Base-by-base conservation (phyloP, 2,113 vertebrate genomes). In the Arothron firmamentum region DNA sequence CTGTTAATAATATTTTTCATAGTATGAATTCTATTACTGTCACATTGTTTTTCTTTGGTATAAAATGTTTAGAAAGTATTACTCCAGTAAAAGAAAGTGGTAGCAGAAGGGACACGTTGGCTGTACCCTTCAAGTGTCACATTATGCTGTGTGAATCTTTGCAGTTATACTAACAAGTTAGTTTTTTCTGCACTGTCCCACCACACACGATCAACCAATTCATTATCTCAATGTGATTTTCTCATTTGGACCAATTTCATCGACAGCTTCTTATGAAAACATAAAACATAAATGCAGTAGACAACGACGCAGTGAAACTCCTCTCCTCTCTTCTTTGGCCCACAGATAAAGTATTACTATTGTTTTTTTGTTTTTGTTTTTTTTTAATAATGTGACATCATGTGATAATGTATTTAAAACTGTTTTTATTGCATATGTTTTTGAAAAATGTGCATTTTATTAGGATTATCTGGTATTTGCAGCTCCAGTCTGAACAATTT, bases 81-180 rank as follows among this genome's bases (percentile, higher is more conserved):
- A n/a, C 45, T 47, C 8, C 45, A n/a, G 45, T 16, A 47, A 47
- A n/a, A 47, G 15, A 47, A 47, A 47, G 2, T 47, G 45, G 65
- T 52, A 52, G 62, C 80, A 73, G 58, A 61, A 60, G 52, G 67
- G 59, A 38, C 59, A 60, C 68, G 25, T 77, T 78, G 73, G 62
- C 68, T 75, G 77, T 69, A 52, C 77, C 67, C 38, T 64, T 48
- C 56, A 77, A 74, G 71, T 59, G 71, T 28, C 62, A 74, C 75
- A 83, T 82, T 81, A 72, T 79, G 78, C 74, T 77, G 71, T 81
- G 79, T 81, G 79, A 86, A 83, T 78, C 59, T 79, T 81, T 77
- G 78, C 75, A 75, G 78, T 77, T 81, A 70, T 72, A 62, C 51
- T 51, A 70, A 63, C 75, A 69, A 72, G 56, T 47, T 47, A 17